Base-by-base conservation (phyloP, 2,797 vertebrate genomes). In the Onychomys arenicola region DNA sequence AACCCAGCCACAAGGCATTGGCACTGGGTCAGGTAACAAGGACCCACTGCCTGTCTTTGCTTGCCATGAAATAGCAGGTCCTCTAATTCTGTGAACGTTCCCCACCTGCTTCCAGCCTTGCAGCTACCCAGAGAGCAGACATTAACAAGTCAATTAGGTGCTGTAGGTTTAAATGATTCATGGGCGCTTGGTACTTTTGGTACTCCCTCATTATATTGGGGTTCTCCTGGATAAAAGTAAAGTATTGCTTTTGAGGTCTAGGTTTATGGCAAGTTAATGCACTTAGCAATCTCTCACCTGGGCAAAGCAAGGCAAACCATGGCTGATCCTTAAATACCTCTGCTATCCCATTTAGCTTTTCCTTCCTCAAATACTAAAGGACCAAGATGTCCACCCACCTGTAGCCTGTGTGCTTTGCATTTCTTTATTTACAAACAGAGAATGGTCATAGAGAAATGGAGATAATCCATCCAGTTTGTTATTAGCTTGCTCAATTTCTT, bases 141-240 rank as follows among this genome's bases (percentile, higher is more conserved):
- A 83, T 92, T 94, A 93, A 96, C 96, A 97, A 91, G 83, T 91
- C 95, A 95, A 81, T 97, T 84, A 95, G 93, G 86, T 67, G 69
- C 86, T 91, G 49, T 73, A 67, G 75, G 57, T 86, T 94, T 71
- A 49, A 89, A 73, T 63, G 81, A 90, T 34, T 87, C 89, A 81
- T 69, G 90, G 59, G 34, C 86, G 95, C 86, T 94, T 77, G 37
- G 89, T 84, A 94, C 23, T 52, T 61, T 0, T 55, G 43, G 85
- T 21, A 87, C 7, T 89, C 69, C 92, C 71, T 95, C 90, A 84
- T 93, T 92, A 77, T 80, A 67, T 40, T 65, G 46, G 95, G 90
- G 82, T 96, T n/a, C 71, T 67, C 90, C 25, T 93, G 78, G 82
- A 83, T 86, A 57, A 88, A 95, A 94, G 84, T 16, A 90, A 94